These are phyloP conservation scores for Geophilus truncorum DNA, from an alignment of 2,888 invertebrate genomes.

Conservation along the genomic window DNA sequence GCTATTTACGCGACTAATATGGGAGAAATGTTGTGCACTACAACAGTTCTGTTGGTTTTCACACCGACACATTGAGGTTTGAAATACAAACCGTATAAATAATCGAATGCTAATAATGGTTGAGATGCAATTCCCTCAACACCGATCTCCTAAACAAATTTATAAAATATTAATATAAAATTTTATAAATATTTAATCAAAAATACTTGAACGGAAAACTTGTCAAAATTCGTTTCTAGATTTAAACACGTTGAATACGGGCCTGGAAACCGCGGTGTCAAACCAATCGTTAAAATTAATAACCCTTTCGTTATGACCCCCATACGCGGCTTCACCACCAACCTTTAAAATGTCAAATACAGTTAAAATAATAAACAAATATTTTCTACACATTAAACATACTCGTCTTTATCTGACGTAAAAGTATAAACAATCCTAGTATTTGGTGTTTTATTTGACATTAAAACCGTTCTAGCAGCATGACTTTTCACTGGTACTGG, in stretches of 20 bases:
- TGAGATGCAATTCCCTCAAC: background rate
- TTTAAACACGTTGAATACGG: background rate
- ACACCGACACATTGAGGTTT: background rate
- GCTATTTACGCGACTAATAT: background rate
- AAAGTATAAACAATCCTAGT: background rate
- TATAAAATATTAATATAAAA: background rate
- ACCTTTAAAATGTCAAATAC: background rate
- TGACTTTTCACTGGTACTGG: background rate
- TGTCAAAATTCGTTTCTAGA: background rate
- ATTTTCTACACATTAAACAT: background rate
- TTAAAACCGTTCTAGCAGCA: background rate
- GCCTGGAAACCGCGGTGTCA: background rate
- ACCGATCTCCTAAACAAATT: background rate
- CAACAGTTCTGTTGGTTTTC: background rate
- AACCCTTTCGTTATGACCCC: background rate
- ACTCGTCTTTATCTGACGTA: background rate
- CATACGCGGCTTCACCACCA: background rate
- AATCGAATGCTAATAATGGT: background rate
- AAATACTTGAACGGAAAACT: background rate
- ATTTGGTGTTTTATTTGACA: background rate
- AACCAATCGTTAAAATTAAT: background rate
- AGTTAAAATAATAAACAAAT: background rate
- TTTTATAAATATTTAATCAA: background rate
- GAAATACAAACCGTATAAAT: background rate
- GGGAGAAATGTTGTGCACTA: background rate